These are phyloP conservation scores for Platalea minor DNA, from an alignment of 2,797 vertebrate genomes.

Conservation along the genomic window DNA sequence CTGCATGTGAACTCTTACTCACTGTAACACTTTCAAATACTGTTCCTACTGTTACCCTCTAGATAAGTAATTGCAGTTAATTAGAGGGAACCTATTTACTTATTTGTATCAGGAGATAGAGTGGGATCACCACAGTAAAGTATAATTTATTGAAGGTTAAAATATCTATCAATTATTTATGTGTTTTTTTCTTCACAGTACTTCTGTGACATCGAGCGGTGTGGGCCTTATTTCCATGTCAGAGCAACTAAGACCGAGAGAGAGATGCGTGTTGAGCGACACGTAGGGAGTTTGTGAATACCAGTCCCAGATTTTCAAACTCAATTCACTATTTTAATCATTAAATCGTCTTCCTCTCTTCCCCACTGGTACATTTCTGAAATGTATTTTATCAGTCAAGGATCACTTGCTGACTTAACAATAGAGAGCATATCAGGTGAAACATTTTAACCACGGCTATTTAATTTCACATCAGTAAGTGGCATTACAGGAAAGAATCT, in stretches of 20 bases:
- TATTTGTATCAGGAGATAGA: background rate
- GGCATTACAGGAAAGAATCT: background rate
- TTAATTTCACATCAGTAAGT: constrained; percentile 16
- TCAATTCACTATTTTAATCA: background rate
- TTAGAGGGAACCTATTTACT: background rate
- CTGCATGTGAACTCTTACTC: background rate
- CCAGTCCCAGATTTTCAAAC: background rate
- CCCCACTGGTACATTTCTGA: background rate
- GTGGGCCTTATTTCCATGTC: background rate
- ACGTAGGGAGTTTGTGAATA: background rate
- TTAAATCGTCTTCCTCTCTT: background rate
- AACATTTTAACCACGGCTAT: background rate
- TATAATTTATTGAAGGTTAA: background rate
- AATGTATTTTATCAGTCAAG: background rate
- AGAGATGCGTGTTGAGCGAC: background rate
- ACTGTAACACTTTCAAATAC: background rate
- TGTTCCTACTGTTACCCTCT: background rate
- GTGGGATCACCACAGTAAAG: background rate
- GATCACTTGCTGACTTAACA: background rate
- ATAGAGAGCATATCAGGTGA: background rate
- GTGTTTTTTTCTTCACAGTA: background rate
- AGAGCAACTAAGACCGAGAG: background rate
- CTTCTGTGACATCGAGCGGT: background rate
- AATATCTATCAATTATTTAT: background rate
- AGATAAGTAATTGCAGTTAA: background rate